Evolutionary conservation across 2,797 vertebrate genomes (phyloP), one percentile per base, ranked within the genome.

Genomic region (Cyclura pinguis): DNA sequence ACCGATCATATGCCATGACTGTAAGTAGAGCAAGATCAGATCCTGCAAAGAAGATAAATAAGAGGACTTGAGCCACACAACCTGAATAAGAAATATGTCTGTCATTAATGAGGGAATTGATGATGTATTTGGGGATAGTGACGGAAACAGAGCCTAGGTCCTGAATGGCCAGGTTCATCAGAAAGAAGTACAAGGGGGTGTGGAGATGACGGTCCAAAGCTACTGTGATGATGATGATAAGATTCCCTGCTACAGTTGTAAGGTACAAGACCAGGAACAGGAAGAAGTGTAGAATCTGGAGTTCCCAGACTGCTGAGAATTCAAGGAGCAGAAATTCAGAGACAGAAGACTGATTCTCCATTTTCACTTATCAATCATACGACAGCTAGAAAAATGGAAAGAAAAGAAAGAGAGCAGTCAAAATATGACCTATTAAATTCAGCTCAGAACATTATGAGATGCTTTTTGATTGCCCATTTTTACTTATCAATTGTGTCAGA

Each of bases 111-210:
- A 86, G n/a, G 7, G 35, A 80, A 80, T 86, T 86, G 20, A n/a
- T 12, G 22, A 85, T 38, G 9, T 59, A 38, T 59, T 80, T 72
- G 1, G 82, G 88, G 9, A 89, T 2, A 18, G 42, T n/a, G 0
- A 59, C 76, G 3, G 62, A 85, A 13, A 84, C 32, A 35, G 57
- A 52, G 14, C 72, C 81, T 32, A 89, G 4, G 6, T 89, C 89
- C 22, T 85, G 62, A 0, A 85, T 47, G 1, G 76, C 76, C 35
- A 85, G 5, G 35, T 67, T 78, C 59, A 85, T 52, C 13, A 84
- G 22, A 35, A 89, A 89, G 22, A 89, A 84, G 22, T 89, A 89
- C 88, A 89, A 80, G n/a, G 88, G 88, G 1, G 47, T 85, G 22
- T 89, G 88, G 0, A 89, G 73, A 13, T 24, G 83, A 16, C 27